Percentiles rank a stretch among this genome's conserved stretches.
phyloP scores from a whole-genome alignment of 1,140 invertebrate species.

The Eriocheir sinensis region DNA sequence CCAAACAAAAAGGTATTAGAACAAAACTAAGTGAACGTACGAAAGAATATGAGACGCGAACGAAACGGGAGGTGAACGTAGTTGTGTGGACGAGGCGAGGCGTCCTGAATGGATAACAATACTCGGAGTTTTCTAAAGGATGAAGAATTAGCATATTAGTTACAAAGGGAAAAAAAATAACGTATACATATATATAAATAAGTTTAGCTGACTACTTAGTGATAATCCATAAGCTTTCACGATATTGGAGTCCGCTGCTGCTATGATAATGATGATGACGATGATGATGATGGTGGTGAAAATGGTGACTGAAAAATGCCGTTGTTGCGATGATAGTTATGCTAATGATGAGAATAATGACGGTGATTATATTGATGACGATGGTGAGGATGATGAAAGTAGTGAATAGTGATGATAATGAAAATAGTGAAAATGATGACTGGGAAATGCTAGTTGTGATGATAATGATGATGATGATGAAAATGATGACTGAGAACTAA shows the following conservation, averaged over 20 bases:
- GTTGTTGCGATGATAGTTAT: not conserved
- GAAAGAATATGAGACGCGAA: not conserved
- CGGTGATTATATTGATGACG: not conserved
- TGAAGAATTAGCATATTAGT: conserved; percentile 12
- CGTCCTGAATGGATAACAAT: conserved; percentile 17
- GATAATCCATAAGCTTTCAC: conserved; percentile 3
- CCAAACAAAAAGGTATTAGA: not conserved
- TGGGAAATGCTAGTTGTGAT: too few species aligned
- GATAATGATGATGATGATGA: too few species aligned
- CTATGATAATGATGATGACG: not conserved
- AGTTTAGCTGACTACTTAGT: conserved; percentile 4
- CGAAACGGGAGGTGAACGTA: not conserved
- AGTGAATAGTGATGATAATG: not conserved
- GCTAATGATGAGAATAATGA: not conserved
- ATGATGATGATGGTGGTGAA: not conserved
- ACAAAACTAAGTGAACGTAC: not conserved
- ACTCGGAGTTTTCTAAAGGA: not conserved
- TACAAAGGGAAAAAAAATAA: conserved; percentile 3
- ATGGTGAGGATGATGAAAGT: not conserved
- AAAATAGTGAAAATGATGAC: too few species aligned
- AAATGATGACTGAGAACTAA: too few species aligned
- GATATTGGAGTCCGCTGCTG: not conserved
- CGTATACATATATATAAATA: conserved; percentile 27
- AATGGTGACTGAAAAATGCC: too few species aligned
- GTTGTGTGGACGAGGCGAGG: not conserved